Evolutionary conservation across 2,113 vertebrate genomes (phyloP), one percentile per base, ranked within the genome.

Genomic region (Phylloscopus trochilus): DNA sequence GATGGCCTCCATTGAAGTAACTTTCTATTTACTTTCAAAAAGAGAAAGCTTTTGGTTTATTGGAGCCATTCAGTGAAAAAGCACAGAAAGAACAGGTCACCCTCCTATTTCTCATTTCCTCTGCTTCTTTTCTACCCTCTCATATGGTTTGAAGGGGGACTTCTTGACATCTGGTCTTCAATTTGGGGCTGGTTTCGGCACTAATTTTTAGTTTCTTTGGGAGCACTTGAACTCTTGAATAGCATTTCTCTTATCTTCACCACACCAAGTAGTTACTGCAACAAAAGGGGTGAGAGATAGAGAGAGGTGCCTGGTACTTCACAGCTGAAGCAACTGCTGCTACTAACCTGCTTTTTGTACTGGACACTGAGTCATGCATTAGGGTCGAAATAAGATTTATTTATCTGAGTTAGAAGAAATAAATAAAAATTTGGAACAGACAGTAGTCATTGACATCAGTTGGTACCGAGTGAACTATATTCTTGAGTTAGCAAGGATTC

Each of bases 181-280:
- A 30, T 79, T 83, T 82, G 68, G 47, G 78, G 53, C 77, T 96
- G 73, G 24, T 93, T 90, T 90, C 0, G 0, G 88, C 51, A 58
- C 72, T 94, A 72, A 95, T 95, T 96, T 97, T 93, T 81, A 87
- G 77, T 95, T 95, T 95, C 86, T 70, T 41, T 75, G 78, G 55
- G 47, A 84, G 69, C 41, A 55, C 92, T 87, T 84, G 91, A 96
- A 87, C 83, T 88, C 67, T 15, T 85, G 55, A 94, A 89, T 83
- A 62, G 39, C 2, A 5, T 63, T 80, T 90, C 90, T 95, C 92
- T 96, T 96, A 96, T 97, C 93, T 74, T 76, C n/a, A 9, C 76
- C 41, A 55, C n/a, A 90, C 92, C 92, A 95, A 94, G 76, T 56
- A 92, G 83, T 85, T 92, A 89, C 16, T 90, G 35, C 47, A 88